Base-by-base conservation (phyloP, 2,888 invertebrate genomes). In the Argynnis bischoffii region DNA sequence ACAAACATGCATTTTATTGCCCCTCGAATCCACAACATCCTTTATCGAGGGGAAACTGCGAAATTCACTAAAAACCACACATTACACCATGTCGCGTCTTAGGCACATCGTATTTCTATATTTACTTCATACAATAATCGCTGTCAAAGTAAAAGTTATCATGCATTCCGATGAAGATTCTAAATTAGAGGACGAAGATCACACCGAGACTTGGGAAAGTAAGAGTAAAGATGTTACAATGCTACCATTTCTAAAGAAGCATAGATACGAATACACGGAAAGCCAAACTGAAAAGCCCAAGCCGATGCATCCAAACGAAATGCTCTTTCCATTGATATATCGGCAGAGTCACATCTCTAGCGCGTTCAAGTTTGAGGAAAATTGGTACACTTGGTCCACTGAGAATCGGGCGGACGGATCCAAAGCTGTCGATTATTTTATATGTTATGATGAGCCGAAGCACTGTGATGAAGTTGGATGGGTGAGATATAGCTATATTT, bases 311-410 rank as follows among this genome's bases (percentile, higher is more conserved):
- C 92, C 91, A 2, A 91, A 91, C 70, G 90, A 91, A 72, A 77
- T 92, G 78, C 82, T 92, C 6, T 92, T 92, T 70, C 89, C 92
- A 0, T 75, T 92, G 66, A 90, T 92, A 70, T 91, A 90, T 74
- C 82, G 81, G 0, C 92, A 92, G 76, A 85, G 71, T 60, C 90
- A 92, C 70, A 84, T 92, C 47, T 91, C 89, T 73, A 90, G 89
- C 72, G 90, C 91, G 91, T 92, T 92, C 72, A 91, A 91, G 75
- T 90, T 90, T 70, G 90, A 89, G 2, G 90, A 88, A 69, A 90
- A 88, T 70, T 92, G 92, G 92, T 92, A 91, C 74, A 92, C 92
- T 21, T 92, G 92, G 92, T 86, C 90, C 2, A 83, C 82, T 1
- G 91, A 92, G 70, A 89, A 87, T 64, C 78, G 89, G 11, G 77